Evolutionary conservation across 1,140 invertebrate genomes (phyloP).

Genomic region (Achroia grisella): DNA sequence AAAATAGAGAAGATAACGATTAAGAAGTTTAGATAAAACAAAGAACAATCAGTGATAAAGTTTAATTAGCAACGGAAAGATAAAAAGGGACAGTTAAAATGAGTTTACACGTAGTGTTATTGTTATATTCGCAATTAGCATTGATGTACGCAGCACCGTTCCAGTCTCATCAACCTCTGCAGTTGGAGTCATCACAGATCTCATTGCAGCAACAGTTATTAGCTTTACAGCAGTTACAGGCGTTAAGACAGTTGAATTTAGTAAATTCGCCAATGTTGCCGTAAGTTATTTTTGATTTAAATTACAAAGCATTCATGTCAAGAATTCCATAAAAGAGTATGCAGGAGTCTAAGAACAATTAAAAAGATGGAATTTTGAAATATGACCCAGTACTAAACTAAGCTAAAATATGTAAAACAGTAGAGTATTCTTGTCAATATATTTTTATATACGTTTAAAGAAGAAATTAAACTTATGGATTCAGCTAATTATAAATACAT

Average conservation of each 20-base stretch:
- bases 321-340: no score
- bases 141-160: conserved; percentile 5
- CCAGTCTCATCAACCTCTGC: neutral
- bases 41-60: neutral
- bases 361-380: no score
- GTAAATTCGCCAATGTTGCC: no score
- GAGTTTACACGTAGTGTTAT: neutral
- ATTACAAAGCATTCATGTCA: no score
- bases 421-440: no score
- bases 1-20: neutral
- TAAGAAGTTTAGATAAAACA: neutral
- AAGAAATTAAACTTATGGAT: no score
- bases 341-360: no score
- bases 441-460: no score
- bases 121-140: neutral
- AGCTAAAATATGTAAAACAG: no score
- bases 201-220: conserved; percentile 17
- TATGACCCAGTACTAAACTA: no score
- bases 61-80: neutral
- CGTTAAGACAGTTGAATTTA: neutral
- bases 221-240: conserved; percentile 17
- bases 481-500: no score
- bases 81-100: neutral
- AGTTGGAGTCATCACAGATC: conserved; percentile 5
- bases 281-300: no score